Conservation (phyloP, 2,113 vertebrate species). For the Chamaea fasciata region DNA sequence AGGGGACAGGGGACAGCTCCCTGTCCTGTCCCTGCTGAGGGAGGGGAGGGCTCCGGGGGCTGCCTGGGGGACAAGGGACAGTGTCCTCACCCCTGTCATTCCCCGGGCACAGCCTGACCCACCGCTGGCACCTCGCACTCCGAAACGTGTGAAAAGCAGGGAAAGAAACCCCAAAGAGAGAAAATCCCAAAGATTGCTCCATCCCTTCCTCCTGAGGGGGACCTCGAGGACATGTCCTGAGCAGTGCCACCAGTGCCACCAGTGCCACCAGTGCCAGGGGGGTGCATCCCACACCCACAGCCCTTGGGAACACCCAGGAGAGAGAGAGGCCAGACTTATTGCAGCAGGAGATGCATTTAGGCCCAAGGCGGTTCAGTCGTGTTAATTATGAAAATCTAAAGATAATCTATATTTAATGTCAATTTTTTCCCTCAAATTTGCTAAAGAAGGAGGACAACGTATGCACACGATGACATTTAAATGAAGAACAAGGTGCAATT, state of each 20-base stretch:
- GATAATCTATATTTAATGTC: conserved; percentile 81
- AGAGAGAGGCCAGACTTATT: conserved; percentile 54
- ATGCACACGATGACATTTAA: conserved; percentile 72
- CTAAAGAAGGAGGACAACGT: conserved; percentile 68
- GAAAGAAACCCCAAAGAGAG: not conserved
- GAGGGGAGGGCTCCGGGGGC: not conserved
- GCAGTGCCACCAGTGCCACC: accelerated
- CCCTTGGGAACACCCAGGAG: not conserved
- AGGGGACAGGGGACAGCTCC: not conserved
- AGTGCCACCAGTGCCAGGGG: accelerated
- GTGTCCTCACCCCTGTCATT: accelerated
- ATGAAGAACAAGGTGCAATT: conserved; percentile 81
- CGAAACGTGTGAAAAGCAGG: not conserved
- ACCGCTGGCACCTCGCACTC: accelerated
- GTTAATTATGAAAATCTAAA: conserved; percentile 81
- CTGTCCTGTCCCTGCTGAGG: not conserved
- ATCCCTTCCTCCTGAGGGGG: not conserved
- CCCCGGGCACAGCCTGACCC: not conserved
- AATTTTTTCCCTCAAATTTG: conserved; percentile 73
- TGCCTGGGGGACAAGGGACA: not conserved
- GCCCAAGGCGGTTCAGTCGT: conserved; percentile 68
- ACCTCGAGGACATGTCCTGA: accelerated
- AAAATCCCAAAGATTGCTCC: not conserved
- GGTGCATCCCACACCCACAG: not conserved
- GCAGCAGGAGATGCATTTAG: conserved; percentile 67